These are phyloP conservation scores for Chironomus striatipennis DNA, from an alignment of 1,140 invertebrate genomes.

Conservation along the genomic window DNA sequence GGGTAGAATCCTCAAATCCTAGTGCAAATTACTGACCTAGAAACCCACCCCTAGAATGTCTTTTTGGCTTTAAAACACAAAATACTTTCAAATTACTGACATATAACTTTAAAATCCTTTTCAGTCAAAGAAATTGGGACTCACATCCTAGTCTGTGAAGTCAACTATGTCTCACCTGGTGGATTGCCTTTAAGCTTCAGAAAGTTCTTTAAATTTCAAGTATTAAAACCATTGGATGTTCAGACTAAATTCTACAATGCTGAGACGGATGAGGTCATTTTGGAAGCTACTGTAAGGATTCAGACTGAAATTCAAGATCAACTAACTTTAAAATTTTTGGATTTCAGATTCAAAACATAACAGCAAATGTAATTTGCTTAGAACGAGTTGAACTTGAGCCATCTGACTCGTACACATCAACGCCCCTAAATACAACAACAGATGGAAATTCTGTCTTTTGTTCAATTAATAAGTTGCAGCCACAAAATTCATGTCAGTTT, in stretches of 20 bases:
- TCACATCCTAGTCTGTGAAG: constrained; percentile 95
- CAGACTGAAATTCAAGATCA: too few species aligned
- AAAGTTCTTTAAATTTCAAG: constrained; percentile 98
- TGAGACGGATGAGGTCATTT: constrained; percentile 93
- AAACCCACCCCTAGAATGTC: too few species aligned
- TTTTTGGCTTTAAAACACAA: too few species aligned
- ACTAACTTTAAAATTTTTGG: neutral
- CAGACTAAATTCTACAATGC: constrained; percentile 98
- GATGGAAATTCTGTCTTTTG: constrained; percentile 71
- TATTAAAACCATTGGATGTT: constrained; percentile 94
- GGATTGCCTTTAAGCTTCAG: constrained; percentile 69
- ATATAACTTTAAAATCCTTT: too few species aligned
- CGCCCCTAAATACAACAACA: constrained; percentile 53
- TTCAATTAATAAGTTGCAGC: constrained; percentile 69
- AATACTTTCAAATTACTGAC: too few species aligned
- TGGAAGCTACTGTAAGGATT: constrained; percentile 82
- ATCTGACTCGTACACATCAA: constrained; percentile 75
- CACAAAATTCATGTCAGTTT: constrained; percentile 78
- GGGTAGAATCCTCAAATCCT: too few species aligned
- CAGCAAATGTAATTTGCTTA: constrained; percentile 76
- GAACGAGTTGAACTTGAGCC: constrained; percentile 89
- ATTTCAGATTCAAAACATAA: constrained; percentile 68
- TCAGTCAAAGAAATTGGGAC: constrained; percentile 87
- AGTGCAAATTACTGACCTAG: too few species aligned
- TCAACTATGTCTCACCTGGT: constrained; percentile 70